Evolutionary conservation across 2,888 invertebrate genomes (phyloP), one percentile per base, ranked within the genome.

Genomic region (Phengaris alcon): DNA sequence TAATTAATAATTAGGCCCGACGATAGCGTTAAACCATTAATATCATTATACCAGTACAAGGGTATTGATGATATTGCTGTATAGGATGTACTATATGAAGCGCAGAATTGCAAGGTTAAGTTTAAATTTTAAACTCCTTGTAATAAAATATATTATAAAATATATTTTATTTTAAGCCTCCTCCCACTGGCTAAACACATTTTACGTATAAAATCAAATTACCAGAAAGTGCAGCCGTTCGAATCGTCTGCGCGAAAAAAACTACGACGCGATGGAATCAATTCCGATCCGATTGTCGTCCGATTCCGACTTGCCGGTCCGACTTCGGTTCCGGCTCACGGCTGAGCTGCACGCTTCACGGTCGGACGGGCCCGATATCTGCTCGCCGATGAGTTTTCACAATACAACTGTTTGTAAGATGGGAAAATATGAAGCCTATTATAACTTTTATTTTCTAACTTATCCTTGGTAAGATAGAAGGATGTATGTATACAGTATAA

Each of bases 181-280:
- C 35, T 35, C 35, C 4, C 35, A 35, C 59, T 6, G 22, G 22
- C 35, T 12, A 44, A 64, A 35, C 35, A 12, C 35, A 64, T 44
- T 64, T 35, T 12, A 10, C 35, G 64, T 35, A 13, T 35, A 64
- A 35, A 64, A 64, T 64, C 35, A 44, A 64, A 64, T 64, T 15
- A 64, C 12, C 64, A 13, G 64, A 10, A 35, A 64, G 7, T 35
- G 64, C 64, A 64, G 64, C 35, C 35, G 35, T 9, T 64, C 64
- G 64, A 35, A 44, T 35, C 64, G 64, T 64, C 64, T 64, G 64
- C 35, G 35, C 64, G 35, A 64, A 64, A 64, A 64, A 64, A 64
- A 64, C 35, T 64, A 64, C 64, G 64, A 64, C 64, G 64, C 3
- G 15, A 57, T 57, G 22, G 59, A 35, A 44, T 64, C 64, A 64